Conservation (phyloP, 2,113 vertebrate species). For the Regulus satrapa region DNA sequence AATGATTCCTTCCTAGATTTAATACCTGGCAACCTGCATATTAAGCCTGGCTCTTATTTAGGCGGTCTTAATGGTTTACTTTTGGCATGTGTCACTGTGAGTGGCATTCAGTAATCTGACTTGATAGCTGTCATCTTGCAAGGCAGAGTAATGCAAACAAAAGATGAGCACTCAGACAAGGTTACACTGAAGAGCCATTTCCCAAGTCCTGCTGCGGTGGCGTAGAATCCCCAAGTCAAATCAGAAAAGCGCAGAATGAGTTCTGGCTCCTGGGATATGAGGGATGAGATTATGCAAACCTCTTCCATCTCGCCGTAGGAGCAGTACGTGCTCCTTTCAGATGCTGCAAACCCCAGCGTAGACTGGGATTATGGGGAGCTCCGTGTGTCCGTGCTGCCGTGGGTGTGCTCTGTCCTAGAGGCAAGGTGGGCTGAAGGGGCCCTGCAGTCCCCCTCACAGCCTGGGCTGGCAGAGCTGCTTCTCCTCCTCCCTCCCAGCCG, state of each 20-base stretch:
- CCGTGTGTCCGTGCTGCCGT: neutral
- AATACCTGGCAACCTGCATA: neutral
- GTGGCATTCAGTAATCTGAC: slow-evolving; percentile 55
- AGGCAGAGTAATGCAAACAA: slow-evolving; percentile 28
- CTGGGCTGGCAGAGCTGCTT: neutral
- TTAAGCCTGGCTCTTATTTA: neutral
- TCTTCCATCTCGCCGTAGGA: neutral
- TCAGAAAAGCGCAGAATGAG: slow-evolving; percentile 26
- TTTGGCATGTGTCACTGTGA: slow-evolving; percentile 43
- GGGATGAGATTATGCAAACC: slow-evolving; percentile 20
- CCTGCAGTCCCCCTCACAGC: neutral
- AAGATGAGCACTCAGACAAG: slow-evolving; percentile 42
- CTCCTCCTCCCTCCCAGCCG: neutral
- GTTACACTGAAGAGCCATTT: slow-evolving; percentile 32
- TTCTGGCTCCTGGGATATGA: slow-evolving; percentile 18
- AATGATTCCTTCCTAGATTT: neutral
- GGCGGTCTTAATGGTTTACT: neutral
- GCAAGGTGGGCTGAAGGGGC: neutral
- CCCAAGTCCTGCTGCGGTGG: neutral
- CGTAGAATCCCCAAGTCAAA: neutral
- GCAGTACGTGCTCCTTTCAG: neutral
- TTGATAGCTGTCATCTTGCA: slow-evolving; percentile 69
- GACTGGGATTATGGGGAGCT: neutral
- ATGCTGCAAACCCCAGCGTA: neutral
- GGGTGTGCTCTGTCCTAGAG: neutral